These are phyloP conservation scores for Halcyon smyrnensis DNA, from an alignment of 2,797 vertebrate species.

Conservation along the genomic window DNA sequence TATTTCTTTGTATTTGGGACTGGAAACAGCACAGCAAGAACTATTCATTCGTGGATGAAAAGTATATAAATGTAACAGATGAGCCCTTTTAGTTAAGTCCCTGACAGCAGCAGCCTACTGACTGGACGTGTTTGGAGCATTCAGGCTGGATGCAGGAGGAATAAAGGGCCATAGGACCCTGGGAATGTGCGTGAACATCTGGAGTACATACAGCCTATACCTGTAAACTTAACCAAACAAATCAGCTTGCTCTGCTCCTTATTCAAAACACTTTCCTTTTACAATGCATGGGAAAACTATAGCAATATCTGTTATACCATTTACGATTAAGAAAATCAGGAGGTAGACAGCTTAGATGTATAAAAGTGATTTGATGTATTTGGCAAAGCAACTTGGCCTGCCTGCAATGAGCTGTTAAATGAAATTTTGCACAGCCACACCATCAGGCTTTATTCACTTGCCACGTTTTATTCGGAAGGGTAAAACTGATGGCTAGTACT, in stretches of 20 bases:
- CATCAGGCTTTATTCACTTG: conserved; percentile 59
- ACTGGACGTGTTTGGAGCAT: not conserved
- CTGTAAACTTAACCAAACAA: conserved; percentile 77
- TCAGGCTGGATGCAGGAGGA: conserved; percentile 23
- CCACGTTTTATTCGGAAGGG: conserved; percentile 58
- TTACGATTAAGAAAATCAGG: conserved; percentile 75
- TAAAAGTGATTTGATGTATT: conserved; percentile 73
- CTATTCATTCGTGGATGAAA: conserved; percentile 42
- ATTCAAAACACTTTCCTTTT: conserved; percentile 78
- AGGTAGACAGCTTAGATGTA: conserved; percentile 76
- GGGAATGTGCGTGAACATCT: conserved; percentile 70
- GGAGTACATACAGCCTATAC: conserved; percentile 71
- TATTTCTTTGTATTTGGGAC: not conserved
- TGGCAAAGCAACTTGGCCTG: conserved; percentile 49
- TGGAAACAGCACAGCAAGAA: conserved; percentile 16
- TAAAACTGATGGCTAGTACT: conserved; percentile 33
- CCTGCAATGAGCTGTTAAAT: conserved; percentile 72
- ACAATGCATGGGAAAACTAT: conserved; percentile 68
- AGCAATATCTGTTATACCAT: conserved; percentile 67
- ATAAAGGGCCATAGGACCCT: conserved; percentile 48
- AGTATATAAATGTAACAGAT: conserved; percentile 38
- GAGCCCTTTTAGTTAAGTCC: conserved; percentile 32
- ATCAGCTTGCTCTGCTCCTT: conserved; percentile 72
- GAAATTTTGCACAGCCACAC: conserved; percentile 67
- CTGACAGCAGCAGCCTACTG: conserved; percentile 36